These are phyloP conservation scores for Petrocephalus schoutedeni DNA, from an alignment of 2,797 vertebrate genomes.

Conservation along the genomic window DNA sequence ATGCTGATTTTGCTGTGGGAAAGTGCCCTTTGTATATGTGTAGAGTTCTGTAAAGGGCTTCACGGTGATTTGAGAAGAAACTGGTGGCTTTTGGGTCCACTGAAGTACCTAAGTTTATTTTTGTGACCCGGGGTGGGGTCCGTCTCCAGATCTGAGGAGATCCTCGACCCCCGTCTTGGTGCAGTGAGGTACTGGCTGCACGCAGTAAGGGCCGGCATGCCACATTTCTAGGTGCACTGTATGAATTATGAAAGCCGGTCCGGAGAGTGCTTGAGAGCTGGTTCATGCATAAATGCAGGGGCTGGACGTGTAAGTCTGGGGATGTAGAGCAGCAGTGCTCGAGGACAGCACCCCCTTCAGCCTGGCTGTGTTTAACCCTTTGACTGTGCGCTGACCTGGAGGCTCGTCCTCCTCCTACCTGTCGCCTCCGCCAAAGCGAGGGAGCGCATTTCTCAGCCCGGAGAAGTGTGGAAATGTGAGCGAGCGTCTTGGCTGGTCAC, in stretches of 20 bases:
- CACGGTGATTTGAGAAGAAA: neutral
- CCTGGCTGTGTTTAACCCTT: neutral
- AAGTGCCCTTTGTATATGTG: neutral
- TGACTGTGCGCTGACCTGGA: neutral
- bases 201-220: constrained; percentile 38
- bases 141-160: neutral
- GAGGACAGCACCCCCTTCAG: constrained; percentile 36
- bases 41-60: neutral
- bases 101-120: neutral
- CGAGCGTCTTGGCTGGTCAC: neutral
- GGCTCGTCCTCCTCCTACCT: neutral
- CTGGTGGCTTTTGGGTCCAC: neutral
- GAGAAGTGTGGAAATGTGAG: neutral
- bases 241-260: constrained; percentile 67
- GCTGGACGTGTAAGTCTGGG: constrained; percentile 46
- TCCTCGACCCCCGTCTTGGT: neutral
- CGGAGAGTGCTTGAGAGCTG: constrained; percentile 52
- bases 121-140: constrained; percentile 24
- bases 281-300: constrained; percentile 68
- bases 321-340: constrained; percentile 27
- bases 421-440: neutral
- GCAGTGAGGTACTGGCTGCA: neutral
- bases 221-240: constrained; percentile 56
- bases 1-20: neutral
- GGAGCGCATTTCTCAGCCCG: neutral